These are phyloP conservation scores for Sturmia bella DNA, from an alignment of 2,888 invertebrate genomes.

Conservation along the genomic window DNA sequence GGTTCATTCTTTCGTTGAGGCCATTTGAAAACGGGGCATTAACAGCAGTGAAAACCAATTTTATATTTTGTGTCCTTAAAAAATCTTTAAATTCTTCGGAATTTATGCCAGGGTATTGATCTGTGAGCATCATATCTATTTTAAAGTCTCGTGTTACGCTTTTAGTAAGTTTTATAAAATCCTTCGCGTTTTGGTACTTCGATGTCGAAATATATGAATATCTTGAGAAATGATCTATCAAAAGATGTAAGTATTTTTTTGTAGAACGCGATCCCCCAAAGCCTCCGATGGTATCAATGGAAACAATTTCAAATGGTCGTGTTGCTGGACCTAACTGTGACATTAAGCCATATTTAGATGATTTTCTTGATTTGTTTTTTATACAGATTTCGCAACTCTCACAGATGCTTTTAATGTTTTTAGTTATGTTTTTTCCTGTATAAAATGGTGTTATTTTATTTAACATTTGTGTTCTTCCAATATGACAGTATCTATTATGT, in stretches of 20 bases:
- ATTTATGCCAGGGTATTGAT: constrained; percentile 75
- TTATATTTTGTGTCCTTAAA: constrained; percentile 68
- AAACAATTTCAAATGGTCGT: constrained; percentile 74
- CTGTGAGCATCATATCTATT: constrained; percentile 71
- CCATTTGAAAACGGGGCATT: constrained; percentile 66
- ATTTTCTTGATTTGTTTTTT: constrained; percentile 65
- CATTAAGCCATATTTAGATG: constrained; percentile 58
- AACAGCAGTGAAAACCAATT: constrained; percentile 65
- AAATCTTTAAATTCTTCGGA: constrained; percentile 74
- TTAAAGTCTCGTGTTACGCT: constrained; percentile 61
- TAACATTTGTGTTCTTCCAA: constrained; percentile 63
- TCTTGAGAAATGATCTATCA: constrained; percentile 75
- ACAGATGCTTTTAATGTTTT: constrained; percentile 54
- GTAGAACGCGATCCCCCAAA: constrained; percentile 30
- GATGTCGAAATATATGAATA: constrained; percentile 71
- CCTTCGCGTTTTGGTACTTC: constrained; percentile 62
- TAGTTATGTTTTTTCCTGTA: constrained; percentile 58
- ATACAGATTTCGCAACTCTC: constrained; percentile 61
- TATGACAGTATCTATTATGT: constrained; percentile 63
- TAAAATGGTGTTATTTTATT: constrained; percentile 56
- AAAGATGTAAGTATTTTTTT: constrained; percentile 71
- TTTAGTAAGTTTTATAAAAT: constrained; percentile 74
- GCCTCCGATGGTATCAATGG: constrained; percentile 75
- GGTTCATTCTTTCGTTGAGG: constrained; percentile 64
- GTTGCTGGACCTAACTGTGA: constrained; percentile 65